Evolutionary conservation across 2,113 vertebrate species (phyloP), one percentile per base, ranked within the genome.

Genomic region (Condylura cristata): DNA sequence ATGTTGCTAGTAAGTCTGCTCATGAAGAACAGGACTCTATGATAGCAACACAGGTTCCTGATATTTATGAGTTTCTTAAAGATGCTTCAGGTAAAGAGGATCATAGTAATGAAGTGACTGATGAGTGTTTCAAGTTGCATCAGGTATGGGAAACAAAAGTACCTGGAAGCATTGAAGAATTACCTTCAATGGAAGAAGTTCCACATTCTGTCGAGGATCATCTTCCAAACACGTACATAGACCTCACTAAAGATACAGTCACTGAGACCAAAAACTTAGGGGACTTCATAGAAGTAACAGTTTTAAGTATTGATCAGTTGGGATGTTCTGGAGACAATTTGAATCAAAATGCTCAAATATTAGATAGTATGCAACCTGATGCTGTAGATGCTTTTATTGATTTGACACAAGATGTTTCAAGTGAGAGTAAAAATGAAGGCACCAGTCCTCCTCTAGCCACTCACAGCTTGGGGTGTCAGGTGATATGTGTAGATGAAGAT

Each of bases 331-430:
- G 80, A 72, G 51, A 65, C n/a, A 95, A 53, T n/a, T 79, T 92
- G 85, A 68, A 94, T 86, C 91, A 96, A 17, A 72, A 63, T 82
- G 11, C 70, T 60, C 92, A 85, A 79, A 20, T 87, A 82, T 30
- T 90, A 53, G 79, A 71, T 58, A 76, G 22, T 46, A 61, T 76
- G 20, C 82, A 88, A 6, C 12, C 86, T 28, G 65, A 68, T 13
- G 85, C 94, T 65, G 74, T 95, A 56, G 95, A 87, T 90, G 89
- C 90, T 51, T 96, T 88, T 85, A 71, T 96, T 95, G 96, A 97
- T 63, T 90, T 98, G 96, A 97, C 96, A 84, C 95, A 96, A 74
- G 95, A 96, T 83, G 74, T 74, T 90, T 87, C 96, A 86, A 95
- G 60, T 90, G 97, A 96, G 85, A 95, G 88, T 93, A 96, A 96